Evolutionary conservation across 2,113 vertebrate genomes (phyloP).

Genomic region (Glaucomys volans): DNA sequence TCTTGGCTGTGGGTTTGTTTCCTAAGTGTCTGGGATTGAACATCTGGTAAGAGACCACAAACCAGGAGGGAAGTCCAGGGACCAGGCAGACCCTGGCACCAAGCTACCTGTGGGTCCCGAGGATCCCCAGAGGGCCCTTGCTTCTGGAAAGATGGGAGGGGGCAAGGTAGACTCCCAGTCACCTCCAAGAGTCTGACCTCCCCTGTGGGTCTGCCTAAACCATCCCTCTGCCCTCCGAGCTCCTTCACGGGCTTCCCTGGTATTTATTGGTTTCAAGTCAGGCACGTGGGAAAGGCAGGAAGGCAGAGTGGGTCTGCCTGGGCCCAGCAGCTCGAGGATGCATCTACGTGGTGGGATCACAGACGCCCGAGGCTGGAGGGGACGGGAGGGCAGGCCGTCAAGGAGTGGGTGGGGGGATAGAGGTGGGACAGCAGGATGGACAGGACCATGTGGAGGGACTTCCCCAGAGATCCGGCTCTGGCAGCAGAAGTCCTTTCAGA

Average conservation of each 20-base stretch:
- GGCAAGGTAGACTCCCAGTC: not conserved
- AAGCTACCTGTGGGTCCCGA: not conserved
- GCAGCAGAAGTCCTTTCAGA: not conserved
- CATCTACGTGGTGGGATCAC: not conserved
- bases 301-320: not conserved
- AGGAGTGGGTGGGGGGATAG: too few relatives aligned
- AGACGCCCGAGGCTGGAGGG: not conserved
- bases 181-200: not conserved
- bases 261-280: not conserved
- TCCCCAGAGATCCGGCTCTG: not conserved
- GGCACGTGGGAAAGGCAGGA: not conserved
- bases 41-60: not conserved
- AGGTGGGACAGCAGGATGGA: too few relatives aligned
- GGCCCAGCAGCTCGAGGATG: not conserved
- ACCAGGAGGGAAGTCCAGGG: accelerated
- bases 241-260: not conserved
- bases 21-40: not conserved
- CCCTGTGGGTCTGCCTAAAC: not conserved
- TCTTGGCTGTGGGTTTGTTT: not conserved
- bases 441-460: not conserved
- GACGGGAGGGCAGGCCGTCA: accelerated
- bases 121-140: too few relatives aligned
- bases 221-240: too few relatives aligned
- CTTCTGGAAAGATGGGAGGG: not conserved
- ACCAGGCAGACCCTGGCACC: not conserved